Base-by-base conservation (phyloP, 2,797 vertebrate genomes). In the Sebastes taczanowskii region DNA sequence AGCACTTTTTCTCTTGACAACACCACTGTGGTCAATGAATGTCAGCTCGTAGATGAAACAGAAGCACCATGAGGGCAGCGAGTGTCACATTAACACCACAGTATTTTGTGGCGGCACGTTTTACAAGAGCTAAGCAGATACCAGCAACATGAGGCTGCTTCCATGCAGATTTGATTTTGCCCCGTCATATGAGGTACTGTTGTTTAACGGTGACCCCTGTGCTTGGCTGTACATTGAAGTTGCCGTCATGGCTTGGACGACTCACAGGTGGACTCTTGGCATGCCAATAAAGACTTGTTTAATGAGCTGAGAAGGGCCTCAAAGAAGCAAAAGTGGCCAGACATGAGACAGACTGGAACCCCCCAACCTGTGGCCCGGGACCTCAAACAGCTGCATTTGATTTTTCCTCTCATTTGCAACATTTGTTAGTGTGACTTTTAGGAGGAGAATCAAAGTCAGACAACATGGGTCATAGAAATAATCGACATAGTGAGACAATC, bases 301-400 rank as follows among this genome's bases (percentile, higher is more conserved):
- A 91, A 89, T 84, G 89, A 82, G 80, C 55, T 72, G 32, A 77
- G 67, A 85, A 83, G 77, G 83, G 56, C 83, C 77, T 84, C 81
- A 87, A 78, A 89, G 80, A 80, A 85, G 70, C 65, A 71, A 25
- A 77, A 85, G 61, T 55, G 81, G 66, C 38, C 80, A 78, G 80
- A 86, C 83, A 82, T 61, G 49, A 82, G 84, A 70, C 72, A 38
- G 66, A 74, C 75, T 85, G 59, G 71, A 83, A 77, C 83, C 80
- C 59, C 68, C 59, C 74, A 77, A 85, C 79, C 76, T 78, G 30
- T 62, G 71, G 72, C 71, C 60, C 56, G n/a, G 71, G 61, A 91
- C 84, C 82, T 88, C 62, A 60, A 81, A 83, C 91, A 94, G 88
- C 90, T 94, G 93, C 63, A 16, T 89, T 87, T 89, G 81, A 92